Conservation (phyloP, 2,797 vertebrate species). For the Coranthus polyacanthus region DNA sequence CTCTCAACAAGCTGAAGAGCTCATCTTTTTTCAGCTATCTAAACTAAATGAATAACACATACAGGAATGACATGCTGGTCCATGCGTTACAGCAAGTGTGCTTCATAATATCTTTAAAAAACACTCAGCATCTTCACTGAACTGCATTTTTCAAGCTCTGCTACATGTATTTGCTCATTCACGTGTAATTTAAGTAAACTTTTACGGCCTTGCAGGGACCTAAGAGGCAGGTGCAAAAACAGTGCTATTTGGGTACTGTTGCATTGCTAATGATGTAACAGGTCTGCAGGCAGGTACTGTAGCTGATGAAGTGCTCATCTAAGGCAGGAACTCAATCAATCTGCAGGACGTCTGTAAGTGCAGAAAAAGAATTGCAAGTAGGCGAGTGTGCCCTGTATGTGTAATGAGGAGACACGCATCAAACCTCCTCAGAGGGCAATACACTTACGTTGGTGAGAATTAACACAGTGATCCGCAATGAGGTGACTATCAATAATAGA, state of each 20-base stretch:
- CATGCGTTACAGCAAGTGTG: neutral
- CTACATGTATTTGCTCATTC: slow-evolving; percentile 27
- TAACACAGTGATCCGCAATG: slow-evolving; percentile 5
- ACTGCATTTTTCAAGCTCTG: neutral
- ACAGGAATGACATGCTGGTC: neutral
- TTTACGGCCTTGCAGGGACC: slow-evolving; percentile 8
- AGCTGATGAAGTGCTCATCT: too few relatives aligned
- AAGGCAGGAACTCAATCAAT: too few relatives aligned
- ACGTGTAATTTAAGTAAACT: slow-evolving; percentile 23
- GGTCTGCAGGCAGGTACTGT: too few relatives aligned
- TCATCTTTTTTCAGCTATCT: slow-evolving; percentile 15
- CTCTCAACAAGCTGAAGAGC: neutral
- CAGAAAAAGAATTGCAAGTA: too few relatives aligned
- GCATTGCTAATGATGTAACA: too few relatives aligned
- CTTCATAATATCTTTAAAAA: slow-evolving; percentile 7
- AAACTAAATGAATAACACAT: neutral
- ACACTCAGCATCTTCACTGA: neutral
- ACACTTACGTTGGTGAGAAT: slow-evolving; percentile 25
- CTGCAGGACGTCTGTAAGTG: slow-evolving; percentile 5
- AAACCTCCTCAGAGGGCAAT: slow-evolving; percentile 38
- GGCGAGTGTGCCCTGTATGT: slow-evolving; percentile 2
- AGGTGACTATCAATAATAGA: neutral
- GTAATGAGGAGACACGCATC: slow-evolving; percentile 44
- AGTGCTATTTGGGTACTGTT: neutral
- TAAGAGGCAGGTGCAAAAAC: slow-evolving; percentile 14